phyloP scores from a whole-genome alignment of 2,113 vertebrate species.

The Anser brachyrhynchus region DNA sequence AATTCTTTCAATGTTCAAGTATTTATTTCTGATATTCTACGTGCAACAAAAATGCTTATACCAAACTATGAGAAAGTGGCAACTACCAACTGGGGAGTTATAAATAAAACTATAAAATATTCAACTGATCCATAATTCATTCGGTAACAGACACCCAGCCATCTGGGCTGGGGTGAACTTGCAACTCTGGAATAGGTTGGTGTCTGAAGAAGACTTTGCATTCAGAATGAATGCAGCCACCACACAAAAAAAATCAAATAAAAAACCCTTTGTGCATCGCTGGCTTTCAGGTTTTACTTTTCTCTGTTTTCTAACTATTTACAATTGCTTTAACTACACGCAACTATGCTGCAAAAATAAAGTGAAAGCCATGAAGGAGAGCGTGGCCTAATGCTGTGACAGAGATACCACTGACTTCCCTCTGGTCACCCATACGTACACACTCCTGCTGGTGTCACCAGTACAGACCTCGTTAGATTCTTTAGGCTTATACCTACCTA shows the following conservation, averaged over 20 bases:
- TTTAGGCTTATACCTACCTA: background rate
- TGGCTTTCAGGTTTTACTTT: background rate
- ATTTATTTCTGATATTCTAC: conserved; percentile 21
- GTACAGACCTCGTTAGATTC: background rate
- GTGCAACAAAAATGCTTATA: conserved; percentile 31
- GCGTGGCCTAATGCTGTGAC: background rate
- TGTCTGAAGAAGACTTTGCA: conserved; percentile 4
- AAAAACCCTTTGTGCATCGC: background rate
- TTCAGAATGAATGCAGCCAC: background rate
- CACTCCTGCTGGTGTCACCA: too few species aligned
- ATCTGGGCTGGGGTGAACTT: conserved; percentile 55
- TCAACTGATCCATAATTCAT: conserved; percentile 69
- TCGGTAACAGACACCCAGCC: conserved; percentile 46
- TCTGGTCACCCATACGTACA: background rate
- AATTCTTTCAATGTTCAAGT: background rate
- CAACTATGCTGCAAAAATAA: background rate
- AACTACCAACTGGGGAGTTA: conserved; percentile 26
- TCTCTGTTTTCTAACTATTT: background rate
- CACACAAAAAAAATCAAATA: background rate
- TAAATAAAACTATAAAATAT: conserved; percentile 66
- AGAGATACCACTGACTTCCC: background rate
- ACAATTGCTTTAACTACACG: background rate
- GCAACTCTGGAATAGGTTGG: background rate
- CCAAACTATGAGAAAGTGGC: conserved; percentile 41
- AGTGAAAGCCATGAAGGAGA: background rate